Conservation (phyloP, 2,113 vertebrate species). For the Neofelis nebulosa region DNA sequence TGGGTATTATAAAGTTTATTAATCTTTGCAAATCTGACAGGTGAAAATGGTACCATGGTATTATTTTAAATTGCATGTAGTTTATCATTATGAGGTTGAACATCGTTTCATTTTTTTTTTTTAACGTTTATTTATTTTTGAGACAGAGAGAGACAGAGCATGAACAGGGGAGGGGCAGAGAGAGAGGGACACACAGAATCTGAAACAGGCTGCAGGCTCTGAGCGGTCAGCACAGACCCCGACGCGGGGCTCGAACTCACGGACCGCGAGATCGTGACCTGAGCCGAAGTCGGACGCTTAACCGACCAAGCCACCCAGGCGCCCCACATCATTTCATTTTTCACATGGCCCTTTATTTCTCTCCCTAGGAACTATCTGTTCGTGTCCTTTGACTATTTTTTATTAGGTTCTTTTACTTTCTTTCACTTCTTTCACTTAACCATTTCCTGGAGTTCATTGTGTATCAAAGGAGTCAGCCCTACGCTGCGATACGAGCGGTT, state of each 20-base stretch:
- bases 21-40: too few species aligned
- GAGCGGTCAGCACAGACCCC: too few species aligned
- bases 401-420: too few species aligned
- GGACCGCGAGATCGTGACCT: too few species aligned
- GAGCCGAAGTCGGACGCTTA: too few species aligned
- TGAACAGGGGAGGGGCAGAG: too few species aligned
- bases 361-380: background rate
- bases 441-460: background rate
- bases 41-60: accelerated
- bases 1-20: accelerated
- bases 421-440: too few species aligned
- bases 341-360: background rate
- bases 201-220: too few species aligned
- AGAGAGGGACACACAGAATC: too few species aligned
- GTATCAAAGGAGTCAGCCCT: background rate
- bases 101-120: background rate
- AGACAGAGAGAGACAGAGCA: too few species aligned
- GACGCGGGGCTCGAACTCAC: too few species aligned
- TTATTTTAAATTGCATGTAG: background rate
- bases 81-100: accelerated
- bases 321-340: background rate
- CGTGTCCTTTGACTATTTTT: background rate
- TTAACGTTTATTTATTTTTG: background rate
- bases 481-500: accelerated
- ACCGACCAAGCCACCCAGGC: too few species aligned